These are phyloP conservation scores for Etheostoma perlongum DNA, from an alignment of 2,797 vertebrate genomes.

Conservation along the genomic window DNA sequence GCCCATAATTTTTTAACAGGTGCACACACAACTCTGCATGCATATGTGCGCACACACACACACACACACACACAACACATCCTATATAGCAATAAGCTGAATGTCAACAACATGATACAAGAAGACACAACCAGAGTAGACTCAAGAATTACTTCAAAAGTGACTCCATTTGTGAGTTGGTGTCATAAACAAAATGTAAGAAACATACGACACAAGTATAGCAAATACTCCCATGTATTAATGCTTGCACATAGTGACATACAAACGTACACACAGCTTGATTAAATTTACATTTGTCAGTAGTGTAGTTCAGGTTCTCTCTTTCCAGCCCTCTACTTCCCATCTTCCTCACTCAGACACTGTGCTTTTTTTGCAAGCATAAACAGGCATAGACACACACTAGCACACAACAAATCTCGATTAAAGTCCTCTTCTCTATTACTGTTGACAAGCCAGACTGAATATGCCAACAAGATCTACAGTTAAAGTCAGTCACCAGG, in stretches of 20 bases:
- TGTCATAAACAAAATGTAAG: constrained; percentile 10
- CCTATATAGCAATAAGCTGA: neutral
- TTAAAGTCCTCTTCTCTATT: constrained; percentile 67
- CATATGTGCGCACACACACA: constrained; percentile 1
- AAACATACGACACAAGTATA: neutral
- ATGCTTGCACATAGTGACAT: neutral
- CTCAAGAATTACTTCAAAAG: neutral
- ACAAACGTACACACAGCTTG: neutral
- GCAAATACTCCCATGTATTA: neutral
- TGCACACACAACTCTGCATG: neutral
- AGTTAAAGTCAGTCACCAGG: constrained; percentile 63
- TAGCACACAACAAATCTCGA: constrained; percentile 50
- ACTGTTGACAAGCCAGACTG: constrained; percentile 62
- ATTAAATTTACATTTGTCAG: constrained; percentile 15
- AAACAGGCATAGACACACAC: constrained; percentile 39
- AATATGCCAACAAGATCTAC: constrained; percentile 65
- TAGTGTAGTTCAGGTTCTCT: constrained; percentile 4
- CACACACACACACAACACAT: neutral
- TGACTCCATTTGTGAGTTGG: neutral
- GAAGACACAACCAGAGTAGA: constrained; percentile 1
- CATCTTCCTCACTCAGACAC: constrained; percentile 15
- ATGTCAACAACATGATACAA: neutral
- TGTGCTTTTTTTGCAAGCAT: constrained; percentile 20
- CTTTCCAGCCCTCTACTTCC: constrained; percentile 1
- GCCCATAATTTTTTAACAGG: constrained; percentile 16